Percentiles rank a stretch among this genome's conserved stretches.
Evolutionary conservation across 2,888 invertebrate species (phyloP).

Genomic region (Dynastes hyllus): DNA sequence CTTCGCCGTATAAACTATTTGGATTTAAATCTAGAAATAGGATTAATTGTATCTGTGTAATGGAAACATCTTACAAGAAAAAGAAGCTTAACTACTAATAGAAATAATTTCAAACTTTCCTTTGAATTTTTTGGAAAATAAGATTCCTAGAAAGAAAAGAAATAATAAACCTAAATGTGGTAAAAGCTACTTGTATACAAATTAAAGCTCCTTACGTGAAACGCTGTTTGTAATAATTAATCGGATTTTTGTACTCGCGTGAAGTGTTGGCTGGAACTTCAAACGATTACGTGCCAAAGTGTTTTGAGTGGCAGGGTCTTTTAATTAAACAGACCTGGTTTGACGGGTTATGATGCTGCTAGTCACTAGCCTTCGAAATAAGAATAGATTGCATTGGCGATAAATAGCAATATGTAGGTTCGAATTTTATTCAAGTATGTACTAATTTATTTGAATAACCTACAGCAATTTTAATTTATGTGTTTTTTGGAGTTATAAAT

Average conservation of each 20-base stretch:
- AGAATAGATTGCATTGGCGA: background rate
- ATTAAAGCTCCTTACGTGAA: background rate
- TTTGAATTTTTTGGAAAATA: no score
- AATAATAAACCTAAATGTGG: no score
- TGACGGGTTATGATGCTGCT: background rate
- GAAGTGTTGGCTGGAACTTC: background rate
- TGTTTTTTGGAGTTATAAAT: no score
- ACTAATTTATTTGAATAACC: no score
- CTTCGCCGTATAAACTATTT: background rate
- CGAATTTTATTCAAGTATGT: no score
- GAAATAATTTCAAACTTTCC: no score
- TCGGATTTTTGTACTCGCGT: background rate
- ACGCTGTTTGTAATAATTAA: background rate
- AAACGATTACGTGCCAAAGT: slow-evolving; percentile 1
- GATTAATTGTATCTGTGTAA: background rate
- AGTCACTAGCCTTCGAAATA: background rate
- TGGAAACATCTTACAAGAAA: no score
- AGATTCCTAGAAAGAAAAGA: no score
- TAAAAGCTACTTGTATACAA: no score
- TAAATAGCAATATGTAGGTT: no score
- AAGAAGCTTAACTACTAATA: no score
- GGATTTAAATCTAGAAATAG: background rate
- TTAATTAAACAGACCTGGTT: slow-evolving; percentile 6
- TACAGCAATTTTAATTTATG: no score
- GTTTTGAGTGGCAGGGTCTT: slow-evolving; percentile 4